Conservation (phyloP, 2,797 vertebrate species). For the Sparus aurata region DNA sequence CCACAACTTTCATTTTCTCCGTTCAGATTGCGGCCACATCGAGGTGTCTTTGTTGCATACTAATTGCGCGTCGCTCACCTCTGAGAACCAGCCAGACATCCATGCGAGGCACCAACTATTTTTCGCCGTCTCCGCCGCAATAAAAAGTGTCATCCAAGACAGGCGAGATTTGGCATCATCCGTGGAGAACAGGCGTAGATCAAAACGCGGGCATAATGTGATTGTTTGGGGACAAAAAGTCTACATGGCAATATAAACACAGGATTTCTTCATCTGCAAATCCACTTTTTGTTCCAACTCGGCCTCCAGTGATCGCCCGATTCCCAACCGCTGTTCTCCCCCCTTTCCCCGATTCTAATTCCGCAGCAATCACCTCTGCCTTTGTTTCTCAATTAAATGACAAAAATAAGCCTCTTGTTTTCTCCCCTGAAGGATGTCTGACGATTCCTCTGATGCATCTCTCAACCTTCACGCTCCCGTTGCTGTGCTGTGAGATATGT, state of each 20-base stretch:
- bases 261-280: conserved; percentile 56
- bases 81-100: conserved; percentile 64
- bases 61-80: conserved; percentile 76
- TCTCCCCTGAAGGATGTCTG: conserved; percentile 55
- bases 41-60: conserved; percentile 79
- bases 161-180: conserved; percentile 58
- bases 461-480: conserved; percentile 67
- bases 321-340: conserved; percentile 43
- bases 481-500: conserved; percentile 53
- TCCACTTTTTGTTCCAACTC: conserved; percentile 37
- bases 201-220: conserved; percentile 67
- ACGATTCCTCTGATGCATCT: conserved; percentile 54
- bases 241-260: conserved; percentile 64
- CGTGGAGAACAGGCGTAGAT: conserved; percentile 60
- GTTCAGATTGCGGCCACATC: conserved; percentile 74
- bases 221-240: conserved; percentile 75
- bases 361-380: conserved; percentile 64
- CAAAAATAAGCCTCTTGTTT: conserved; percentile 48
- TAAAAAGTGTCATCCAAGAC: conserved; percentile 70
- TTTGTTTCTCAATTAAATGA: conserved; percentile 70
- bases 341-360: conserved; percentile 62
- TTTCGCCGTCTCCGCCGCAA: conserved; percentile 62
- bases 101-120: conserved; percentile 50
- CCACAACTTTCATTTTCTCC: conserved; percentile 78
- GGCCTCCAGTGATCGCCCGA: conserved; percentile 39